Evolutionary conservation across 2,797 vertebrate species (phyloP).

Genomic region (Tapirus indicus): DNA sequence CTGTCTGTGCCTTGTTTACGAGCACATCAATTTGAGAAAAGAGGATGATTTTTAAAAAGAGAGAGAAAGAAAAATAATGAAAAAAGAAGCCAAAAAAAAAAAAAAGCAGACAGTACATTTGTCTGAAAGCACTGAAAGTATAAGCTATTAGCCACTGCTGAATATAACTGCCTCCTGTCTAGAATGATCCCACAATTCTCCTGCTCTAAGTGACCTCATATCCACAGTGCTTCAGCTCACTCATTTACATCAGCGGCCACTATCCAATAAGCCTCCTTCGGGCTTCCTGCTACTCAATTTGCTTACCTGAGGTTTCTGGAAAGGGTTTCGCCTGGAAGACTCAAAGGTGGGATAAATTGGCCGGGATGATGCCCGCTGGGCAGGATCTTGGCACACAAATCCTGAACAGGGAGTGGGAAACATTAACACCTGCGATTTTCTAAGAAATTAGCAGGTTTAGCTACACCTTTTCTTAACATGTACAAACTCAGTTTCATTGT

Average conservation of each 20-base stretch:
- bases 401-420: constrained; percentile 87
- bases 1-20: constrained; percentile 19
- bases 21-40: background rate
- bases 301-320: constrained; percentile 92
- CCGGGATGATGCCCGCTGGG: constrained; percentile 87
- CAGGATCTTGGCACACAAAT: constrained; percentile 95
- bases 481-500: background rate
- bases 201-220: background rate
- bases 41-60: background rate
- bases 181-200: background rate
- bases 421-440: constrained; percentile 61
- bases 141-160: background rate
- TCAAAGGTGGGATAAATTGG: constrained; percentile 89
- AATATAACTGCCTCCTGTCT: background rate
- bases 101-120: background rate
- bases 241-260: background rate
- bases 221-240: background rate
- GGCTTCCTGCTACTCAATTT: constrained; percentile 5
- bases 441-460: constrained; percentile 36
- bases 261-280: background rate
- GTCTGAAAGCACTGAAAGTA: background rate
- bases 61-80: background rate
- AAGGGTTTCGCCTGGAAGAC: constrained; percentile 86
- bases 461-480: constrained; percentile 29
- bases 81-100: background rate